Conservation (phyloP, 92 coral and sea anemone genomes). For the Paramuricea clavata region DNA sequence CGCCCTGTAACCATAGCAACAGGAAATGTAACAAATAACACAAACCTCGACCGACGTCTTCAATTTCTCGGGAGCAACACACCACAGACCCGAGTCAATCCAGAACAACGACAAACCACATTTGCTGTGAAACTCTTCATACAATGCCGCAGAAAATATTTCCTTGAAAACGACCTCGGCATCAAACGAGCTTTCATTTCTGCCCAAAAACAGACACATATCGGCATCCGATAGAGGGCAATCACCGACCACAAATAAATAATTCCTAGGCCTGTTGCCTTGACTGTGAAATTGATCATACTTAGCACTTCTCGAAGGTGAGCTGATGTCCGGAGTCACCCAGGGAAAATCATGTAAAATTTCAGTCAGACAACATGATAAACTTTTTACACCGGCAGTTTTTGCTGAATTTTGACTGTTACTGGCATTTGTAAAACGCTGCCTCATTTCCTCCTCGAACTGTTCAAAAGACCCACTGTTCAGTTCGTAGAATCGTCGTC, state of each 20-base stretch:
- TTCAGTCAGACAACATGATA: slow-evolving; percentile 86
- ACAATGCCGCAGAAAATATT: slow-evolving; percentile 77
- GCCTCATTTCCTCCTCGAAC: slow-evolving; percentile 76
- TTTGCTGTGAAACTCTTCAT: slow-evolving; percentile 75
- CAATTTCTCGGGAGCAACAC: slow-evolving; percentile 19
- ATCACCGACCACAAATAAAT: slow-evolving; percentile 81
- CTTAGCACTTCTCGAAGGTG: slow-evolving; percentile 73
- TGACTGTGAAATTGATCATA: slow-evolving; percentile 25
- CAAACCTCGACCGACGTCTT: slow-evolving; percentile 46
- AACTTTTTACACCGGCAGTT: slow-evolving; percentile 72
- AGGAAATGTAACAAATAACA: neutral
- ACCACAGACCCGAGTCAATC: slow-evolving; percentile 77
- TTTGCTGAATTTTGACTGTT: slow-evolving; percentile 18
- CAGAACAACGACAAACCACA: slow-evolving; percentile 80
- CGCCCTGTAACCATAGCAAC: neutral
- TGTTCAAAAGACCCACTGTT: slow-evolving; percentile 75
- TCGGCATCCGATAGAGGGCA: slow-evolving; percentile 73
- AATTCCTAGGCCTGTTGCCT: slow-evolving; percentile 59
- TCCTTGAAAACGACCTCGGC: slow-evolving; percentile 67
- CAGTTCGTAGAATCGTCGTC: slow-evolving; percentile 87
- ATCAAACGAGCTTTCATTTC: neutral
- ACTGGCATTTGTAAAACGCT: slow-evolving; percentile 68
- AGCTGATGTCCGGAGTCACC: slow-evolving; percentile 82
- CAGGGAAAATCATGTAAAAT: slow-evolving; percentile 92
- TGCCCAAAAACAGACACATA: slow-evolving; percentile 72